Conservation (phyloP, 2,797 vertebrate genomes). For the Triplophysa bombifrons region DNA sequence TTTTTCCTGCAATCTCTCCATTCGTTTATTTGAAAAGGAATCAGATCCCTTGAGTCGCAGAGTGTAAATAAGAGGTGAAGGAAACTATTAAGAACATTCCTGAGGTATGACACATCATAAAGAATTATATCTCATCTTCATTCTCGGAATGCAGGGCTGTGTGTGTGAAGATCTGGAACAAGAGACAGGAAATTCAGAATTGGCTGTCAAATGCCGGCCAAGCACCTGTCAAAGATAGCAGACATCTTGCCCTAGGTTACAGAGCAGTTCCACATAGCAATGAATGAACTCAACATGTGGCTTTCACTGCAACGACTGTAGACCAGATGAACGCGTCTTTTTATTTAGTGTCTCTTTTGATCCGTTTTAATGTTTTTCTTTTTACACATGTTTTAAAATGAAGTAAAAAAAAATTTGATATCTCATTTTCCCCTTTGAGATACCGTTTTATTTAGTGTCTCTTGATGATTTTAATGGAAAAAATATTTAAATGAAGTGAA, state of each 20-base stretch:
- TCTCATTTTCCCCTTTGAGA: too few relatives aligned
- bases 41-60: slow-evolving; percentile 13
- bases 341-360: too few relatives aligned
- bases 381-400: too few relatives aligned
- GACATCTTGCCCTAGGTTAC: not conserved
- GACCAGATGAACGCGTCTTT: not conserved
- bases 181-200: slow-evolving; percentile 17
- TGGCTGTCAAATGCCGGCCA: slow-evolving; percentile 11
- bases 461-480: too few relatives aligned
- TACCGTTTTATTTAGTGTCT: too few relatives aligned
- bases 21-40: slow-evolving; percentile 31
- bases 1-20: slow-evolving; percentile 11
- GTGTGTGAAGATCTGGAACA: slow-evolving; percentile 10
- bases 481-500: too few relatives aligned
- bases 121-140: slow-evolving; percentile 5
- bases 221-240: slow-evolving; percentile 23
- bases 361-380: too few relatives aligned
- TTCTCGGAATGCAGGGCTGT: slow-evolving; percentile 9
- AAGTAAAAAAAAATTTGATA: too few relatives aligned
- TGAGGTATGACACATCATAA: not conserved
- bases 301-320: not conserved
- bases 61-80: slow-evolving; percentile 24
- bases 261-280: not conserved
- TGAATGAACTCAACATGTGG: not conserved
- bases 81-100: slow-evolving; percentile 16